phyloP scores from a whole-genome alignment of 1,140 invertebrate species.

The Vollenhovia emeryi region DNA sequence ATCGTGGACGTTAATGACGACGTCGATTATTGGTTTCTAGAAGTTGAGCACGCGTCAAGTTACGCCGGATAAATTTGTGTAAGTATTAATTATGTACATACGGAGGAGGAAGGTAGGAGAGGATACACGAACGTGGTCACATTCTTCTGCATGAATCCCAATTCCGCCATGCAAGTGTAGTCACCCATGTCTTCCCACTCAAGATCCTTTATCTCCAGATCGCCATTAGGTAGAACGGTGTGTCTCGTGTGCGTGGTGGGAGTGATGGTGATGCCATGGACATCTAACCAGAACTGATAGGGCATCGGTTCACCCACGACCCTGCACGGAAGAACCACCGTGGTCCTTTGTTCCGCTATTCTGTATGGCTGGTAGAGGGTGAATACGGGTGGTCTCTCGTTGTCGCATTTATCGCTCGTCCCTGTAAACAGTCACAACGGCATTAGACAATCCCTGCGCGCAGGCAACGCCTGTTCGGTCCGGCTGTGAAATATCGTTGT shows the following conservation, averaged over 20 bases:
- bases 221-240: constrained; percentile 89
- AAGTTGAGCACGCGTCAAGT: not conserved
- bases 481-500: not conserved
- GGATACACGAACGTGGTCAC: constrained; percentile 72
- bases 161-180: constrained; percentile 91
- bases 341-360: constrained; percentile 87
- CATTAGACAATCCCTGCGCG: not conserved
- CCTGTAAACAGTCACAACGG: constrained; percentile 5
- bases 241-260: constrained; percentile 82
- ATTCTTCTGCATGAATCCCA: constrained; percentile 77
- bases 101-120: constrained; percentile 43
- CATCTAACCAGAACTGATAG: constrained; percentile 89
- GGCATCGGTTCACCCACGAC: constrained; percentile 88
- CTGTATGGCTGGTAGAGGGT: constrained; percentile 68
- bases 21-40: too few species aligned
- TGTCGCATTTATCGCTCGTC: constrained; percentile 45
- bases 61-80: not conserved
- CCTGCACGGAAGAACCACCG: constrained; percentile 90
- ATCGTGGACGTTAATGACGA: not conserved
- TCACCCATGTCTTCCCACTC: constrained; percentile 92
- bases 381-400: constrained; percentile 65
- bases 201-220: constrained; percentile 90
- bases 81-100: constrained; percentile 58
- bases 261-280: constrained; percentile 84
- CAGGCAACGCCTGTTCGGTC: not conserved